These are phyloP conservation scores for Tretioscincus oriximinensis DNA, from an alignment of 2,113 vertebrate genomes.

Conservation along the genomic window DNA sequence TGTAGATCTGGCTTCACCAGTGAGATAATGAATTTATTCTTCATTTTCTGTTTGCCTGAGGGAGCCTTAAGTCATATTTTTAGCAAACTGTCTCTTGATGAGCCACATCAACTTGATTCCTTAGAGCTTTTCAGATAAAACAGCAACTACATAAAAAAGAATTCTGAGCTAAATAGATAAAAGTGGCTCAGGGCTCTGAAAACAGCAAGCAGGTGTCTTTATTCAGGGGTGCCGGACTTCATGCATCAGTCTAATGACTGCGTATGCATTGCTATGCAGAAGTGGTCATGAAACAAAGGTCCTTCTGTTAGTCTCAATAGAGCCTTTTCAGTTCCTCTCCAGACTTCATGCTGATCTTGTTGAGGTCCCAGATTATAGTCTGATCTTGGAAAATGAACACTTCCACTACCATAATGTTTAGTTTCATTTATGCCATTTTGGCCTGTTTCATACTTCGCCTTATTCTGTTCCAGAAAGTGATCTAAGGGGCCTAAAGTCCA, in stretches of 20 bases:
- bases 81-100: slow-evolving; percentile 13
- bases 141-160: background rate
- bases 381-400: background rate
- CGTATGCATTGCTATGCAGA: slow-evolving; percentile 15
- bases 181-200: slow-evolving; percentile 15
- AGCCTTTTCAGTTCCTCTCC: slow-evolving; percentile 13
- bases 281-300: slow-evolving; percentile 17
- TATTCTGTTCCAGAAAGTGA: too few relatives aligned
- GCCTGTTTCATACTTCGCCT: too few relatives aligned
- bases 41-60: slow-evolving; percentile 29
- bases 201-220: slow-evolving; percentile 17
- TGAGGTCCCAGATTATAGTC: background rate
- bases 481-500: too few relatives aligned
- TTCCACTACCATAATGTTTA: too few relatives aligned
- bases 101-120: slow-evolving; percentile 17
- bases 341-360: slow-evolving; percentile 6
- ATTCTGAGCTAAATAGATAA: background rate
- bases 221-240: background rate
- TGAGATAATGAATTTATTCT: slow-evolving; percentile 37
- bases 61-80: slow-evolving; percentile 38
- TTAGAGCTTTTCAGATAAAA: slow-evolving; percentile 3
- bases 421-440: background rate
- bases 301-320: slow-evolving; percentile 6
- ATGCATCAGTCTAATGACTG: background rate
- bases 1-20: slow-evolving; percentile 4